Evolutionary conservation across 2,113 vertebrate species (phyloP), one percentile per base, ranked within the genome.

Genomic region (Callithrix jacchus): DNA sequence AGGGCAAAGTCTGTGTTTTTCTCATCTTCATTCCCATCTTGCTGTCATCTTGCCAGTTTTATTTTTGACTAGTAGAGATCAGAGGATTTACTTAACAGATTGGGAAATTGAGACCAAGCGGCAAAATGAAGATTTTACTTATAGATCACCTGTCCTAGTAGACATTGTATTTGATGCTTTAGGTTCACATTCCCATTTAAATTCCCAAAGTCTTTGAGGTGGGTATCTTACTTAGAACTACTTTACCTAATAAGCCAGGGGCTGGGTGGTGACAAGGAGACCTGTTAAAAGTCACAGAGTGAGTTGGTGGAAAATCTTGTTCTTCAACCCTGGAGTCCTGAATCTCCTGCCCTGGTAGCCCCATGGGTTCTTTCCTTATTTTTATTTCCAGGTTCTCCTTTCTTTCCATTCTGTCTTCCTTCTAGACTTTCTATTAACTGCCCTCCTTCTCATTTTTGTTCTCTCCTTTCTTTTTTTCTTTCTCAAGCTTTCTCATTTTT

Each of bases 121-220:
- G 54, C 21, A 81, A 93, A 84, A 84, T 86, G 12, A 21, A 61
- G 20, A n/a, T 96, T 83, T 80, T 14, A 37, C 89, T 87, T 86
- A 80, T 35, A 81, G 84, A 76, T 52, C 12, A 89, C 42, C 56
- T 47, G 23, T 85, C 45, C 45, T 90, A 20, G 27, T 47, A 73
- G 61, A 8, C 37, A 73, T 10, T 61, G 37, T n/a, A 20, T 83
- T 80, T 61, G 23, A 64, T 49, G 13, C 4, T n/a, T 81, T 79
- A 42, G 49, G 54, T 89, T 95, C 35, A 88, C 3, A 54, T 45
- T 77, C 52, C 89, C 52, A 77, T 47, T 81, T 30, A 74, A 61
- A 87, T 87, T 2, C 23, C 21, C 61, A 20, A 80, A 71, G 9
- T 3, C 37, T 20, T 8, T n/a, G 56, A 93, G 8, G 1, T 45